These are phyloP conservation scores for Benitochromis conjunctus DNA, from an alignment of 2,113 vertebrate species.

Conservation along the genomic window DNA sequence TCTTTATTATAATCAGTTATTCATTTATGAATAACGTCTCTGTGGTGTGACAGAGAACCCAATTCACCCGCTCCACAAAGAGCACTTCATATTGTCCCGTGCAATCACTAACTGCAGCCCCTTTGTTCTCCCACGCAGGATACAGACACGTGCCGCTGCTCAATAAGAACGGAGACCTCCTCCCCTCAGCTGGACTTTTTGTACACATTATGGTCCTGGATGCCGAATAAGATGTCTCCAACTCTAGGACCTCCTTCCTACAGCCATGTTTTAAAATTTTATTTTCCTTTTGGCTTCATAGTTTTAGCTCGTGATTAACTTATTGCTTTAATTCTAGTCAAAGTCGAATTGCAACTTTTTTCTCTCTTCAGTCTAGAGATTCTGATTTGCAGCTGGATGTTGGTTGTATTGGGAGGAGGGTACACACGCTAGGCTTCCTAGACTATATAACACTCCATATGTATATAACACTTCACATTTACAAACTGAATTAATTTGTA, in stretches of 20 bases:
- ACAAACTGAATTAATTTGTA: neutral
- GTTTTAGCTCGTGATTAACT: conserved; percentile 27
- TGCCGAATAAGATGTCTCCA: conserved; percentile 13
- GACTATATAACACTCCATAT: neutral
- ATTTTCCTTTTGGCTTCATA: neutral
- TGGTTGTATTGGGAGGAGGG: neutral
- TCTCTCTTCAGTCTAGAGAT: neutral
- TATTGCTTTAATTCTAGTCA: conserved; percentile 11
- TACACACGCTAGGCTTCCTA: neutral
- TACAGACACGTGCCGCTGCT: conserved; percentile 92
- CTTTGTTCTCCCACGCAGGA: conserved; percentile 70
- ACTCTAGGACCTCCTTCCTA: neutral
- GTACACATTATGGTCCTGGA: conserved; percentile 80
- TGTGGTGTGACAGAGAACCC: neutral
- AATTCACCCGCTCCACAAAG: conserved; percentile 10
- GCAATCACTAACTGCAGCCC: neutral
- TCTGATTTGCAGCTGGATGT: neutral
- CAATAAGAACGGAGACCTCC: conserved; percentile 78
- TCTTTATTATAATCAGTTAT: neutral
- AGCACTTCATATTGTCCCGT: neutral
- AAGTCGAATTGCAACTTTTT: neutral
- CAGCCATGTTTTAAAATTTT: neutral
- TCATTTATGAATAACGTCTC: neutral
- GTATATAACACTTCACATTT: neutral
- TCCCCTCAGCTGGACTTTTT: conserved; percentile 87